Evolutionary conservation across 2,888 invertebrate genomes (phyloP), one percentile per base, ranked within the genome.

Genomic region (Ferrisia virgata): DNA sequence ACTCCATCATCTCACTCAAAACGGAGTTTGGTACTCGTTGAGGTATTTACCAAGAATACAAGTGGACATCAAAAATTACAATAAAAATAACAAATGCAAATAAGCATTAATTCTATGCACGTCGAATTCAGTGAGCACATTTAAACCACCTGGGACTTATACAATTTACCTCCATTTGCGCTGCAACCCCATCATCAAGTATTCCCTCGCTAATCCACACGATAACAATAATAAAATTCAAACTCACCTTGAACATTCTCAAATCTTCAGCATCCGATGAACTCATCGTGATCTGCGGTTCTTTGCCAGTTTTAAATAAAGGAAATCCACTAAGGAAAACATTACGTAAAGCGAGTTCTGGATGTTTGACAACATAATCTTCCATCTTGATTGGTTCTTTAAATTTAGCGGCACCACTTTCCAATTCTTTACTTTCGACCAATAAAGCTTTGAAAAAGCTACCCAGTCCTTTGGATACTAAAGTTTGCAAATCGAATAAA

Each of bases 301-400:
- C 4, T 31, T 72, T 40, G 22, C 28, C 2, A 15, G 18, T 69
- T 22, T 82, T 82, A 18, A 82, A 72, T 36, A 72, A 33, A 1
- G 82, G 82, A 18, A 72, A 82, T n/a, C 82, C 82, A 15, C n/a
- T 69, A n/a, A 82, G 33, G n/a, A 69, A 39, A 64, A 82, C 82
- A 31, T 43, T 69, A 40, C 22, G 40, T 40, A 82, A 28, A 22
- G 69, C 40, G 0, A 53, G 31, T 64, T 53, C 53, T 3, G 82
- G 69, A 72, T 72, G 43, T 39, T 18, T 6, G 0, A 72, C 31
- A 1, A 43, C 36, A 25, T 43, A 82, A n/a, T 82, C 72, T 22
- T 82, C 82, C 82, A 82, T 9, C 9, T n/a, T 25, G 8, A 82
- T 9, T 0, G 72, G 69, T 31, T 82, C 82, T 43, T 31, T 69